Evolutionary conservation across 2,797 vertebrate species (phyloP), one percentile per base, ranked within the genome.

Genomic region (Cheirogaleus major): DNA sequence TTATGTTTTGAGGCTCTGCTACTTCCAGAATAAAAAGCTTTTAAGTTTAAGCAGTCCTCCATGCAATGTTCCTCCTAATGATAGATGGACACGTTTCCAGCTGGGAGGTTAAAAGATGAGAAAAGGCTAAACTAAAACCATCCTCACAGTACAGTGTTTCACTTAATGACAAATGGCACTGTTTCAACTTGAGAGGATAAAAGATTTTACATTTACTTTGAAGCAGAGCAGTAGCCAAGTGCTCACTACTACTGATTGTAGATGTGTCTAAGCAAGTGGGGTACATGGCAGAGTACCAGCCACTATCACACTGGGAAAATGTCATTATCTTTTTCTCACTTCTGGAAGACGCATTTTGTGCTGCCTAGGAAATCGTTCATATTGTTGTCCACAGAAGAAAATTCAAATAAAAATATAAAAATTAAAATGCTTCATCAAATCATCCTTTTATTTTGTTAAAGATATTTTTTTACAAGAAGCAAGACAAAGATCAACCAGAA

Each of bases 121-220:
- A 82, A 92, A 69, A 96, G 45, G 57, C 67, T 97, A 89, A n/a
- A 32, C 96, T 14, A 10, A 80, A 95, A 80, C 91, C 92, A 80
- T 67, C 32, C 9, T 67, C 73, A 25, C 45, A 93, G 17, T 65
- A 65, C 61, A 78, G 41, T 82, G 91, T 91, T 89, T 87, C 90
- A 7, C 25, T 85, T 97, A 78, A 27, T 92, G 80, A 83, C 38
- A 87, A 92, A 94, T 65, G n/a, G 32, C 27, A 57, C 48, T 38
- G 52, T 89, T 90, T 97, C 83, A 90, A 22, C 76, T 27, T 59
- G 43, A 61, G 30, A 80, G 82, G 38, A 96, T 95, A 88, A 97
- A 95, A 94, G 70, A 88, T 76, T n/a, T n/a, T n/a, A n/a, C n/a
- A n/a, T n/a, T 95, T 92, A 38, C 89, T 93, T 48, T 92, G 93